phyloP scores from a whole-genome alignment of 2,888 invertebrate species.

The Lumbricus terrestris region DNA sequence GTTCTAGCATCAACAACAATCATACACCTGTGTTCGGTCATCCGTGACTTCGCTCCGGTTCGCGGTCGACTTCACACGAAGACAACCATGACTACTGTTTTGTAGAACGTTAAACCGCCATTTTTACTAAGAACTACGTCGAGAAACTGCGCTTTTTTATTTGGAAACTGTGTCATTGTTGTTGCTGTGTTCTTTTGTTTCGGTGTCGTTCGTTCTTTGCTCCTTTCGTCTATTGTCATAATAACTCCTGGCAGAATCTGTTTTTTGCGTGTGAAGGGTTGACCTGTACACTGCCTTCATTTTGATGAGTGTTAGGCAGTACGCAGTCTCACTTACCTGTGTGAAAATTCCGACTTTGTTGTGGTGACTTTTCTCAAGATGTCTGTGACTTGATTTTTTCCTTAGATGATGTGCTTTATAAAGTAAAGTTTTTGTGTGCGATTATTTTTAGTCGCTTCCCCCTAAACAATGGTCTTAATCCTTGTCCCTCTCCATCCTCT shows the following conservation, averaged over 20 bases:
- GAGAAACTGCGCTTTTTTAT: neutral
- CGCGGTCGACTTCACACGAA: neutral
- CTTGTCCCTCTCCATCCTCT: no score
- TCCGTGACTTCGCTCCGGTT: neutral
- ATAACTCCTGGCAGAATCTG: neutral
- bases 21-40: neutral
- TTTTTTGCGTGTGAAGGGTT: no score
- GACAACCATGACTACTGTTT: neutral
- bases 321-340: no score
- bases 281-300: no score
- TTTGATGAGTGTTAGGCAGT: no score
- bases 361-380: no score
- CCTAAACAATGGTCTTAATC: no score
- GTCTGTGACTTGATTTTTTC: no score
- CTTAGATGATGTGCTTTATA: no score
- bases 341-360: no score
- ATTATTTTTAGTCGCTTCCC: no score
- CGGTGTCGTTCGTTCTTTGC: neutral
- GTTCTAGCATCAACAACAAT: neutral
- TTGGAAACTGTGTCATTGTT: neutral
- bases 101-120: neutral
- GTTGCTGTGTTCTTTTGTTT: neutral
- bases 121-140: neutral
- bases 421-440: no score
- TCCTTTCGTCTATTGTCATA: neutral